Evolutionary conservation across 2,888 invertebrate species (phyloP).

Genomic region (Athrips mouffetella): DNA sequence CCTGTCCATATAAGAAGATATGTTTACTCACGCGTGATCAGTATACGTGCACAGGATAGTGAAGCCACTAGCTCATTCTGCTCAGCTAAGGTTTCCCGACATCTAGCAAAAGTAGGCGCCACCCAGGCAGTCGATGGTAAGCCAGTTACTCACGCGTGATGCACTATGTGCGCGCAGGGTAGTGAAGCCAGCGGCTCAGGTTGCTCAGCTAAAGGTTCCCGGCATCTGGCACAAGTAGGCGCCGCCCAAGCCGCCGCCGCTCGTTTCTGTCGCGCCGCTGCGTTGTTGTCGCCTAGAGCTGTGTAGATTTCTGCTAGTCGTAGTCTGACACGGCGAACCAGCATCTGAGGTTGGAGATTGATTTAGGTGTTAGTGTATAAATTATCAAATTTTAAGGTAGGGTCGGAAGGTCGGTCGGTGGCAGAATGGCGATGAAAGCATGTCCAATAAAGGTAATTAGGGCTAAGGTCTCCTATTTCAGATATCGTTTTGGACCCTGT

Average conservation of each 20-base stretch:
- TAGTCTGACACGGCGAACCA: slow-evolving; percentile 87
- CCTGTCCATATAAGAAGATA: too few species aligned
- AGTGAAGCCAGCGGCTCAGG: slow-evolving; percentile 83
- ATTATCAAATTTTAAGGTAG: background rate
- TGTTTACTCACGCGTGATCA: too few species aligned
- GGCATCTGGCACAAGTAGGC: slow-evolving; percentile 89
- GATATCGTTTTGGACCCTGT: too few species aligned
- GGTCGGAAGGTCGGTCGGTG: too few species aligned
- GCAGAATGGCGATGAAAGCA: too few species aligned
- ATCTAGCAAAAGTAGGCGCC: background rate
- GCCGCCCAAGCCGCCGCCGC: slow-evolving; percentile 83
- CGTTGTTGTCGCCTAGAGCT: slow-evolving; percentile 88
- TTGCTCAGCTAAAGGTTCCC: slow-evolving; percentile 82
- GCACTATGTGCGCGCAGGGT: slow-evolving; percentile 92
- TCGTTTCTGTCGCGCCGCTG: slow-evolving; percentile 85
- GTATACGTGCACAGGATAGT: too few species aligned
- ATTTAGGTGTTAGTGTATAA: background rate
- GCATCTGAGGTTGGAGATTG: slow-evolving; percentile 71
- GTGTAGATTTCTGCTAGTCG: slow-evolving; percentile 89
- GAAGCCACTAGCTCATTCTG: background rate
- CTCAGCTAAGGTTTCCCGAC: background rate
- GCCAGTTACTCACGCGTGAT: slow-evolving; percentile 81
- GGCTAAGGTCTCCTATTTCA: too few species aligned
- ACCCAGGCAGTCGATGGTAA: too few species aligned
- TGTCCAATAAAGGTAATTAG: too few species aligned